A percentile compares a stretch with the other conserved stretches of the same genome.
phyloP scores from a whole-genome alignment of 2,888 invertebrate genomes.

The Dasypolia templi region DNA sequence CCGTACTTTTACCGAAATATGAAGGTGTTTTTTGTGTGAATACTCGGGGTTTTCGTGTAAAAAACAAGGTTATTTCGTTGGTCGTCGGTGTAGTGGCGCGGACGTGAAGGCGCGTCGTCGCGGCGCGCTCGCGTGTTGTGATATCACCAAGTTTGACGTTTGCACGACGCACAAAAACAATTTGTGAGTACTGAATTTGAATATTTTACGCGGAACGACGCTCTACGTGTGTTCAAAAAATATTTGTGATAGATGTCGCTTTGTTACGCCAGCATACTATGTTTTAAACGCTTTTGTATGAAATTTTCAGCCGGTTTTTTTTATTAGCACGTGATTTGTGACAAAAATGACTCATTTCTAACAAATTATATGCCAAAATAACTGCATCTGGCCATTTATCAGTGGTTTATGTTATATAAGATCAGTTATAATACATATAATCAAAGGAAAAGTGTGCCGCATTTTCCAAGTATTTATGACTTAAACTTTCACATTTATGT shows the following conservation, averaged over 20 bases:
- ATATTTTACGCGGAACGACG: slow-evolving; percentile 73
- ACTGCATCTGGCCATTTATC: background rate
- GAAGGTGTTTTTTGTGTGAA: slow-evolving; percentile 86
- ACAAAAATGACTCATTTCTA: slow-evolving; percentile 10
- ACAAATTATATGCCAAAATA: background rate
- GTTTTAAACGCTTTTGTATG: slow-evolving; percentile 38
- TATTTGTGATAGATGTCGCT: slow-evolving; percentile 50
- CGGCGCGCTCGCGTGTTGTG: slow-evolving; percentile 78
- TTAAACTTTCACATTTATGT: slow-evolving; percentile 1
- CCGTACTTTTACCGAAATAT: slow-evolving; percentile 90
- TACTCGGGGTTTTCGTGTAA: slow-evolving; percentile 84
- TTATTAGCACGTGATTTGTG: slow-evolving; percentile 31
- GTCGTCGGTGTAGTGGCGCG: slow-evolving; percentile 79
- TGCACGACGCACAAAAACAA: slow-evolving; percentile 77
- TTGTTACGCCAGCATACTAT: slow-evolving; percentile 29
- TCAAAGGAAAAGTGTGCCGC: slow-evolving; percentile 8
- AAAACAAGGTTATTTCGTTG: slow-evolving; percentile 79
- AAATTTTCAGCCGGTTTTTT: slow-evolving; percentile 38
- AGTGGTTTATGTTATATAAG: background rate
- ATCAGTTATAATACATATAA: slow-evolving; percentile 27
- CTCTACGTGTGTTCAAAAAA: slow-evolving; percentile 61
- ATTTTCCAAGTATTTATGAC: slow-evolving; percentile 32
- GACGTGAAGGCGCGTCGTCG: slow-evolving; percentile 79
- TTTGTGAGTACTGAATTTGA: slow-evolving; percentile 84
- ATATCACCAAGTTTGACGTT: slow-evolving; percentile 81